Percentiles rank a stretch among this genome's conserved stretches.
Evolutionary conservation across 2,797 vertebrate genomes (phyloP).

Genomic region (Iguana delicatissima): DNA sequence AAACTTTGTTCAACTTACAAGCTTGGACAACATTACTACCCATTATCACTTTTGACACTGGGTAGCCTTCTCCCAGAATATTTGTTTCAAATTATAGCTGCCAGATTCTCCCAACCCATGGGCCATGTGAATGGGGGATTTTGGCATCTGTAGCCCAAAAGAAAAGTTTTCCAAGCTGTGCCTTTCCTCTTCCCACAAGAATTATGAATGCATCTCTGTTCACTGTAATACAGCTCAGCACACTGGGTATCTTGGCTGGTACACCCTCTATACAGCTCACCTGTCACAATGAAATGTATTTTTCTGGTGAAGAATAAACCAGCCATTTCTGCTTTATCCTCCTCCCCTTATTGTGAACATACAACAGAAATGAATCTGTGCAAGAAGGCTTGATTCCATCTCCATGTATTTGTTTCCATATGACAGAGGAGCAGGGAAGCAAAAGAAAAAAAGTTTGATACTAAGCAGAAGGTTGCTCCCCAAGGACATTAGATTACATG

Average conservation of each 20-base stretch:
- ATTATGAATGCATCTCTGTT: background rate
- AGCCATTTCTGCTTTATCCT: background rate
- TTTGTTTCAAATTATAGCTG: too few relatives aligned
- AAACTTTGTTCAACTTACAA: background rate
- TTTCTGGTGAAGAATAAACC: background rate
- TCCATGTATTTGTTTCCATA: slow-evolving; percentile 5
- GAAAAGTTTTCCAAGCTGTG: too few relatives aligned
- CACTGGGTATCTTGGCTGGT: too few relatives aligned
- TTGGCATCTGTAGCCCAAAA: too few relatives aligned
- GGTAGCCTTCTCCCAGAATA: too few relatives aligned
- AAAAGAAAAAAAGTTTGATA: background rate
- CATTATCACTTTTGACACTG: background rate
- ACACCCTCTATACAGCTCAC: background rate
- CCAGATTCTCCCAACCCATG: too few relatives aligned
- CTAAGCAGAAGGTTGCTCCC: background rate
- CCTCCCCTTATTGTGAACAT: background rate
- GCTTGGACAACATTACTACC: background rate
- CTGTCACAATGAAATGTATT: slow-evolving; percentile 7
- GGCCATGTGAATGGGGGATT: too few relatives aligned
- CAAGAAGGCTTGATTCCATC: background rate
- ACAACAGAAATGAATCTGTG: background rate
- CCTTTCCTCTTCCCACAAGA: too few relatives aligned
- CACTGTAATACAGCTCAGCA: background rate
- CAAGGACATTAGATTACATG: slow-evolving; percentile 23
- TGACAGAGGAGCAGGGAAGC: background rate